Base-by-base conservation (phyloP, 2,888 invertebrate species). In the Boloria euphrosyne region DNA sequence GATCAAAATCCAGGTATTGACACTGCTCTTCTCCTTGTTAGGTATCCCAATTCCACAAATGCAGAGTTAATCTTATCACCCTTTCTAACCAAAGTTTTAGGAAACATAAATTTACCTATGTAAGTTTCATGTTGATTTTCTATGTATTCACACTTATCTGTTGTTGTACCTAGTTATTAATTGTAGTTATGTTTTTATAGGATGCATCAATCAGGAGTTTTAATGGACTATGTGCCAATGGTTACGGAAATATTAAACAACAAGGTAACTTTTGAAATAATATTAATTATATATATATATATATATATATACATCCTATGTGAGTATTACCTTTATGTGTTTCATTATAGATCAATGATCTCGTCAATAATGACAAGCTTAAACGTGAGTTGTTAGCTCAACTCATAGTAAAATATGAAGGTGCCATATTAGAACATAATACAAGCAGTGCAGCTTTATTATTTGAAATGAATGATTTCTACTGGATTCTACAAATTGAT, bases 401-500 rank as follows among this genome's bases (percentile, higher is more conserved):
- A 67, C 77, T 93, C 13, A 89, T 93, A 73, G 89, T 92, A 0
- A 92, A 88, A 71, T 92, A 92, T 78, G 92, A 92, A 78, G 92
- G 91, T 62, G 92, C 92, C 13, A 73, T 93, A 14, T 71, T 93
- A 27, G 93, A 93, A 68, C 92, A 92, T 80, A 89, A 92, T 69
- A 80, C 87, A 2, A 89, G 86, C 72, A 87, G 82, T 79, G 93
- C 94, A 17, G 91, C 93, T 17, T 93, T 95, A 74, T 79, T 95
- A 31, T 93, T 94, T 80, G 93, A 94, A 82, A 92, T 93, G 81
- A 93, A 94, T 75, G 93, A 93, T 78, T 94, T 94, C 78, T 93
- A 94, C 80, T 95, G 94, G 87, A 88, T 95, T 57, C 83, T 95
- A 31, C 90, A 93, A 71, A 92, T 95, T 71, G 89, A 87, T 69